Percentiles rank a stretch among this genome's conserved stretches.
Conservation (phyloP, 2,113 vertebrate species). For the Aramus guarauna region DNA sequence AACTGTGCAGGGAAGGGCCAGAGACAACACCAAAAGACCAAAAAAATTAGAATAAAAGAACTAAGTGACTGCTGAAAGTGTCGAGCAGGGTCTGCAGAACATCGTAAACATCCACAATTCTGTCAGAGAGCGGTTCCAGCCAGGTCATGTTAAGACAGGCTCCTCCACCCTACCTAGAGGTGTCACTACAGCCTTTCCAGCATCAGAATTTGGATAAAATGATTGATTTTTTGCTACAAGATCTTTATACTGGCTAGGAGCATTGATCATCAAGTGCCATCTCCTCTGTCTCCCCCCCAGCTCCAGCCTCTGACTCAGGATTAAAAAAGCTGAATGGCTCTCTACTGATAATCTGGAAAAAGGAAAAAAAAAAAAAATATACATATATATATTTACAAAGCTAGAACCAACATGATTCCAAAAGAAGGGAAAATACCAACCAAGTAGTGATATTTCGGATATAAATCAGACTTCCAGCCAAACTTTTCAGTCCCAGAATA, state of each 20-base stretch:
- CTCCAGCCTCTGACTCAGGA: neutral
- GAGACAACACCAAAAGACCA: neutral
- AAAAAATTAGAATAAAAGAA: too few species aligned
- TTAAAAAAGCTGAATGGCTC: neutral
- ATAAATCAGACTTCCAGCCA: neutral
- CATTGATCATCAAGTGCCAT: neutral
- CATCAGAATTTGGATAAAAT: fast-evolving
- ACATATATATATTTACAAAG: fast-evolving
- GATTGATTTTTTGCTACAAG: neutral
- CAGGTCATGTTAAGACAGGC: too few species aligned
- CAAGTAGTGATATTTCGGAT: neutral
- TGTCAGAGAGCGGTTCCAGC: neutral
- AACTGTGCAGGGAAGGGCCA: neutral
- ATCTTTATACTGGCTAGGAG: neutral
- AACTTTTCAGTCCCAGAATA: neutral
- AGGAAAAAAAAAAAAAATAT: too few species aligned
- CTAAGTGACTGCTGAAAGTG: neutral
- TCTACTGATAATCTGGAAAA: neutral
- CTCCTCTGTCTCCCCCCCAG: neutral
- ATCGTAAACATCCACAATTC: neutral
- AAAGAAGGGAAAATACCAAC: neutral
- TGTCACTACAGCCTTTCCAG: too few species aligned
- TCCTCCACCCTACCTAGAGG: neutral
- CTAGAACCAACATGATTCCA: neutral
- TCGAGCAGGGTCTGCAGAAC: neutral